Base-by-base conservation (phyloP, 2,113 vertebrate genomes). In the Passer montanus region DNA sequence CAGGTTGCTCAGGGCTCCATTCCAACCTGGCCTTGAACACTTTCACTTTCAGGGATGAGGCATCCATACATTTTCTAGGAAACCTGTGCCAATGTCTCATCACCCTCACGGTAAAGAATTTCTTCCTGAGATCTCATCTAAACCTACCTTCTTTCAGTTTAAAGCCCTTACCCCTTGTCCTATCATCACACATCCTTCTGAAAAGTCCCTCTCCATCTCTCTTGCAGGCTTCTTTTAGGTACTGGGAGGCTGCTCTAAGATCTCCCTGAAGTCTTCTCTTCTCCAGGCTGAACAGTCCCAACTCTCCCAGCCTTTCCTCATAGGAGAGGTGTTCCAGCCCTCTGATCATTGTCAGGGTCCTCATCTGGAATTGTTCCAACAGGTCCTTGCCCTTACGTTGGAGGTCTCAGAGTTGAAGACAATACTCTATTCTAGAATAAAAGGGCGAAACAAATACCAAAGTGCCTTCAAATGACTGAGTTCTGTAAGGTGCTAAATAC, bases 261-360 rank as follows among this genome's bases (percentile, higher is more conserved):
- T n/a, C 9, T 39, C 60, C 21, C 39, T 44, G 53, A 59, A 66
- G 10, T 23, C 22, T 60, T 44, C 37, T 63, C 33, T 49, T 35
- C 21, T 46, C 27, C 53, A 67, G 53, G 23, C 16, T 82, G 13
- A 89, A 74, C 16, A 75, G 33, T 21, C 20, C 23, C 39, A 60
- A 5, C 19, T 37, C 15, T 58, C 22, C 23, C 59, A 58, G 37
- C 31, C 23, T 20, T 43, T 59, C 33, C 39, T 39, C 37, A 33
- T 0, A 33, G 18, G 4, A 59, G 18, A 44, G 33, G 15, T n/a
- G 9, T 21, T 53, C 44, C 0, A 0, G 39, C 69, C 20, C 28
- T 53, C 28, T 6, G 10, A 60, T 18, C 33, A 30, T 8, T 43
- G 8, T 24, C 37, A 37, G 14, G 39, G 8, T n/a, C 39, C n/a